A percentile compares a stretch with the other conserved stretches of the same genome.
phyloP scores from a whole-genome alignment of 2,113 vertebrate species.

The Solea senegalensis region DNA sequence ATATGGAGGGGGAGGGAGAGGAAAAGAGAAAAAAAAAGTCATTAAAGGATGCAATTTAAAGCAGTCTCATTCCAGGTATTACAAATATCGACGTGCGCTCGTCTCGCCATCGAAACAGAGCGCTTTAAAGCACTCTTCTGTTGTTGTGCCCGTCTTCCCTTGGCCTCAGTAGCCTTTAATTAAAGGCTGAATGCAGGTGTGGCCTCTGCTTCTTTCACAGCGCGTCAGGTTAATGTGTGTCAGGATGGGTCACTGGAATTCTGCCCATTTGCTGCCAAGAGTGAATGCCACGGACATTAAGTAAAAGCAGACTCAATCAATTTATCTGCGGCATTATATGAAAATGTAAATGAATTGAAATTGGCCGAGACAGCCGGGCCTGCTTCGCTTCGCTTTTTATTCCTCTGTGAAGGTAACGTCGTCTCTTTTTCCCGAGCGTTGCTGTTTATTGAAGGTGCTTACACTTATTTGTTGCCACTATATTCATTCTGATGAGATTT shows the following conservation, averaged over 20 bases:
- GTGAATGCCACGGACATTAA: slow-evolving; percentile 74
- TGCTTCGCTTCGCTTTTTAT: neutral
- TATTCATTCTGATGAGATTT: slow-evolving; percentile 35
- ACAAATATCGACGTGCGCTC: slow-evolving; percentile 44
- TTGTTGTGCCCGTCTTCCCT: slow-evolving; percentile 24
- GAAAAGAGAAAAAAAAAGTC: neutral
- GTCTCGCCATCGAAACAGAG: slow-evolving; percentile 24
- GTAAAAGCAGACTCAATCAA: slow-evolving; percentile 65
- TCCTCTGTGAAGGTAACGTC: neutral
- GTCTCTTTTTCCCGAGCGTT: neutral
- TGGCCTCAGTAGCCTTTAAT: slow-evolving; percentile 63
- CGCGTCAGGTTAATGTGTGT: slow-evolving; percentile 52
- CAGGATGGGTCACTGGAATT: slow-evolving; percentile 67
- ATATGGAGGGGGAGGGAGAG: slow-evolving; percentile 23
- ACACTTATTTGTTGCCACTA: slow-evolving; percentile 26
- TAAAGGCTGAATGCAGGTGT: slow-evolving; percentile 51
- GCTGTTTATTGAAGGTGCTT: slow-evolving; percentile 38
- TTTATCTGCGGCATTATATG: slow-evolving; percentile 48
- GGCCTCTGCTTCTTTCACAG: slow-evolving; percentile 38
- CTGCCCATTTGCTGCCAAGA: slow-evolving; percentile 51
- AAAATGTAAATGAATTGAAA: slow-evolving; percentile 31
- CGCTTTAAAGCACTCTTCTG: slow-evolving; percentile 30
- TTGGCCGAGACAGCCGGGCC: neutral
- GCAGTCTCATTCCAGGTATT: slow-evolving; percentile 50
- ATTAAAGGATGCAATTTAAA: slow-evolving; percentile 54